These are phyloP conservation scores for Monomorium pharaonis DNA, from an alignment of 1,140 invertebrate genomes.

Conservation along the genomic window DNA sequence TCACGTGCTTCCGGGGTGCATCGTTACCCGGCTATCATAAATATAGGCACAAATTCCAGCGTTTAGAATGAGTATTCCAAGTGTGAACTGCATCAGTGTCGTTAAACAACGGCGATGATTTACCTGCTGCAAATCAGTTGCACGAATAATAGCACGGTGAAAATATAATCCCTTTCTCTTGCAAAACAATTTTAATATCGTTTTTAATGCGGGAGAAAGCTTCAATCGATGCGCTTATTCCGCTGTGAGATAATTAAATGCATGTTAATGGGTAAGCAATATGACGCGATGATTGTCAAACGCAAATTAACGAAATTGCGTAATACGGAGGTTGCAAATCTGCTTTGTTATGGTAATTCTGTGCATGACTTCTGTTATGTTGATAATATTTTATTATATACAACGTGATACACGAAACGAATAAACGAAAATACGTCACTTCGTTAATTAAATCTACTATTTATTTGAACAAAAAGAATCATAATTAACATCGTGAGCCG, in stretches of 20 bases:
- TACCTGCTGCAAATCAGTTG: conserved; percentile 59
- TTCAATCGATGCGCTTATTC: neutral
- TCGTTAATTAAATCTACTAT: neutral
- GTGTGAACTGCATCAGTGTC: conserved; percentile 31
- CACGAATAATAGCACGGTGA: conserved; percentile 32
- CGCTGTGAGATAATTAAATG: conserved; percentile 32
- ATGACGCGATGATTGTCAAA: conserved; percentile 28
- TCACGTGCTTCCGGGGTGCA: conserved; percentile 34
- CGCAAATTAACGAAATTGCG: neutral
- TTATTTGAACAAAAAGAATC: neutral
- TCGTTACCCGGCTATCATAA: conserved; percentile 28
- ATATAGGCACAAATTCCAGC: conserved; percentile 36
- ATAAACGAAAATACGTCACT: neutral
- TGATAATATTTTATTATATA: conserved; percentile 33
- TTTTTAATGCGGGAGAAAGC: conserved; percentile 20
- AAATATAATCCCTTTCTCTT: conserved; percentile 34
- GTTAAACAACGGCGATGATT: conserved; percentile 61
- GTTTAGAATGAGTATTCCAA: conserved; percentile 41
- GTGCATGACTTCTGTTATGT: neutral
- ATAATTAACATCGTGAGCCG: neutral
- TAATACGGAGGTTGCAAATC: conserved; percentile 15
- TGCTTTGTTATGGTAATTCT: conserved; percentile 4
- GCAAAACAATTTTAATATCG: conserved; percentile 31
- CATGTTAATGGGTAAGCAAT: conserved; percentile 8
- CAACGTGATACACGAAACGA: neutral